These are phyloP conservation scores for Euglossa dilemma DNA, from an alignment of 1,140 invertebrate genomes.

Conservation along the genomic window DNA sequence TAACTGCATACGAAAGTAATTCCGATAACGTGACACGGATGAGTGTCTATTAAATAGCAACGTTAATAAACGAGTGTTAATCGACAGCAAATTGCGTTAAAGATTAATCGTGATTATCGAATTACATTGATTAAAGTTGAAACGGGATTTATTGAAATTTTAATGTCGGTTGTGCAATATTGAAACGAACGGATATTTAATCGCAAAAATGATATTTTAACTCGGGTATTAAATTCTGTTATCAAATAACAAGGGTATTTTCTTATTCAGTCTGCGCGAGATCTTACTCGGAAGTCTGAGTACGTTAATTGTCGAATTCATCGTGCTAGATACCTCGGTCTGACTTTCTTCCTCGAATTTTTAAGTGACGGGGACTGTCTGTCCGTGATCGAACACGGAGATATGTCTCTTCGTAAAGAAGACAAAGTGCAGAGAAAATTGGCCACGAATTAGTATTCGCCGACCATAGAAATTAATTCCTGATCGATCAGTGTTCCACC, in stretches of 20 bases:
- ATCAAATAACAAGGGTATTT: neutral
- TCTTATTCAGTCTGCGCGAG: neutral
- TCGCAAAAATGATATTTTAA: neutral
- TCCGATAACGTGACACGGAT: neutral
- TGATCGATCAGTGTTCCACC: neutral
- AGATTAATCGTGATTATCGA: neutral
- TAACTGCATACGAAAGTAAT: neutral
- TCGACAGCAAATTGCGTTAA: neutral
- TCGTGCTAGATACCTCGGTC: neutral
- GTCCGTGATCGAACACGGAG: neutral
- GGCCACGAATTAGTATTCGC: neutral
- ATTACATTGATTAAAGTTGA: neutral
- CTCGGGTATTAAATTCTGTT: neutral
- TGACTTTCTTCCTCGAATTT: no score
- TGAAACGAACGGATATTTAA: neutral
- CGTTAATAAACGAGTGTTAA: neutral
- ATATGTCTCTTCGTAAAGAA: neutral
- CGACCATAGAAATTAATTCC: conserved; percentile 11
- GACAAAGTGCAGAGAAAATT: conserved; percentile 9
- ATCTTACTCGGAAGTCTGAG: no score
- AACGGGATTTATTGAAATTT: neutral
- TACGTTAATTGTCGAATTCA: neutral
- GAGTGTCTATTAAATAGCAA: neutral
- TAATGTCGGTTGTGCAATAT: neutral
- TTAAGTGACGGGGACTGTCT: neutral